Evolutionary conservation across 2,113 vertebrate species (phyloP).

Genomic region (Brachyhypopomus gauderio): DNA sequence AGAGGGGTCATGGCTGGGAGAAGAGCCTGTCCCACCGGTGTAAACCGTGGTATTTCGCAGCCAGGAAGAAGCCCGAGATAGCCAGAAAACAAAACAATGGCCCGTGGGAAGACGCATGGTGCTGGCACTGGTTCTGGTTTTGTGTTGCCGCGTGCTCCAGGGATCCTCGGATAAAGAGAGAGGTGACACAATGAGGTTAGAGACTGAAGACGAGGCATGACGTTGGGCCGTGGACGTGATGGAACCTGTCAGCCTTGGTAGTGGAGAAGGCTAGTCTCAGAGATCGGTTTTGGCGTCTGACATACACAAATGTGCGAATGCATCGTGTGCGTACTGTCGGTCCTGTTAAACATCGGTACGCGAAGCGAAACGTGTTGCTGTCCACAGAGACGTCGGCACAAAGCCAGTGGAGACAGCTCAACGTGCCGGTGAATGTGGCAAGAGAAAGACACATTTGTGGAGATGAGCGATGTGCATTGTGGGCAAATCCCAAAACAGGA

Average conservation of each 20-base stretch:
- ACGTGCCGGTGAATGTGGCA: no score
- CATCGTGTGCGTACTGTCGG: not conserved
- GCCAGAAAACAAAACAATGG: not conserved
- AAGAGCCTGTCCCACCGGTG: slow-evolving; percentile 7
- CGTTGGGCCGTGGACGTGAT: not conserved
- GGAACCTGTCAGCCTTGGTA: not conserved
- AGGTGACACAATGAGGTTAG: not conserved
- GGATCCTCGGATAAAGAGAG: not conserved
- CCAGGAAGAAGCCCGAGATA: not conserved
- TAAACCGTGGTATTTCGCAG: slow-evolving; percentile 1
- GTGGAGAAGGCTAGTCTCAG: not conserved
- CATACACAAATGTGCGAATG: slow-evolving; percentile 14
- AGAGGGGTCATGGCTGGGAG: slow-evolving; percentile 1
- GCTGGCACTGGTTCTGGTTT: not conserved
- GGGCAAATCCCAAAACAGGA: no score
- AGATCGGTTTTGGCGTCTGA: not conserved
- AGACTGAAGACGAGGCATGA: not conserved
- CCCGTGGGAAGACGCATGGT: not conserved
- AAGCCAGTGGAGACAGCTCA: no score
- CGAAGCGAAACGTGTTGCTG: no score
- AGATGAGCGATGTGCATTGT: no score
- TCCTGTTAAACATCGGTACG: no score
- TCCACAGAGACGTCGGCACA: no score
- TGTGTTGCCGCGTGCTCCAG: not conserved
- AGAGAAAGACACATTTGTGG: no score